phyloP scores from a whole-genome alignment of 1,140 invertebrate genomes.

The Cotesia vestalis region DNA sequence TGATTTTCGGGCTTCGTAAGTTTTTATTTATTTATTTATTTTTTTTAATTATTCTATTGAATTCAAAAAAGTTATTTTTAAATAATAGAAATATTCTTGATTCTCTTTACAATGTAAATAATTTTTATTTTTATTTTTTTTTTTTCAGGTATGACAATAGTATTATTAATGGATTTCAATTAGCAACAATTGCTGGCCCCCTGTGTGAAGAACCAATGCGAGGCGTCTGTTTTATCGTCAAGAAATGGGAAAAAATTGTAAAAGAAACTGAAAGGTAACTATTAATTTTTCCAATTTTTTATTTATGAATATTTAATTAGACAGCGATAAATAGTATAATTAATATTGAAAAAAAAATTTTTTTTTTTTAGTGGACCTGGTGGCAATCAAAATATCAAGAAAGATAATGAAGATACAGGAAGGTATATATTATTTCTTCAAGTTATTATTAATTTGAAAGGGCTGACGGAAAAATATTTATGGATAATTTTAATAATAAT shows the following conservation, averaged over 20 bases:
- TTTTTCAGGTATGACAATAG: slow-evolving; percentile 74
- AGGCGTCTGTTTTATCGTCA: slow-evolving; percentile 90
- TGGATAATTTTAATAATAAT: not conserved
- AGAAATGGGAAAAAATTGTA: slow-evolving; percentile 73
- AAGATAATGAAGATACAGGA: slow-evolving; percentile 61
- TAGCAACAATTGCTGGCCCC: slow-evolving; percentile 88
- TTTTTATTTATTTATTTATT: slow-evolving; percentile 31
- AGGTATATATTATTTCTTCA: slow-evolving; percentile 46
- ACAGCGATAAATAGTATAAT: no score
- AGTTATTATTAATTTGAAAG: not conserved
- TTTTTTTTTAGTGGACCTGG: no score
- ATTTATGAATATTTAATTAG: no score
- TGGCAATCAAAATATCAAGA: no score
- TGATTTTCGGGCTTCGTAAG: slow-evolving; percentile 56
- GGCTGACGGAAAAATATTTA: not conserved
- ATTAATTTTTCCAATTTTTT: no score
- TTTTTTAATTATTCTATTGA: slow-evolving; percentile 33
- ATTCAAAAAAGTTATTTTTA: no score
- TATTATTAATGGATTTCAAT: slow-evolving; percentile 94
- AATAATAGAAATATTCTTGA: no score
- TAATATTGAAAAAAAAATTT: no score
- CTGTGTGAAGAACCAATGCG: slow-evolving; percentile 96
- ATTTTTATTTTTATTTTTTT: slow-evolving; percentile 9
- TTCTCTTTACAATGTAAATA: no score
- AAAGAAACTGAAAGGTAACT: no score